These are phyloP conservation scores for Oncorhynchus keta DNA, from an alignment of 2,113 vertebrate species.

Conservation along the genomic window DNA sequence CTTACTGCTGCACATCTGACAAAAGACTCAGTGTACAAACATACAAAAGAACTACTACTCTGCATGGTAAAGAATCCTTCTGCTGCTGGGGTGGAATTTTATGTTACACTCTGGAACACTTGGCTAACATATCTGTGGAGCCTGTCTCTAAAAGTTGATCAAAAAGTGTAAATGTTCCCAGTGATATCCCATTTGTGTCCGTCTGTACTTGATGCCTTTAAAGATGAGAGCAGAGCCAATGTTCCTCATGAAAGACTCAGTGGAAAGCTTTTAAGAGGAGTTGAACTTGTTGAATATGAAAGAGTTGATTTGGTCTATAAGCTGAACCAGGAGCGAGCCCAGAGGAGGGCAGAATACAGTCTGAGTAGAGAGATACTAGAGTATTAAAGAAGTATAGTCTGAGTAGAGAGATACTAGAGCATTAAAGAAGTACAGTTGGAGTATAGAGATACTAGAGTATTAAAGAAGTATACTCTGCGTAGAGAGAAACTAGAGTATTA, in stretches of 20 bases:
- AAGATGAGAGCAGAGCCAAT: slow-evolving; percentile 31
- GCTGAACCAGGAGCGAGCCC: neutral
- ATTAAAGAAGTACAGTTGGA: neutral
- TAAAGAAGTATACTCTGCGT: neutral
- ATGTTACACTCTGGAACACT: neutral
- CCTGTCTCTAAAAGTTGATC: slow-evolving; percentile 13
- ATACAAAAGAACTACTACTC: neutral
- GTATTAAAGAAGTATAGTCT: neutral
- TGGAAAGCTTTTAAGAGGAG: slow-evolving; percentile 40
- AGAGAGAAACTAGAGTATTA: slow-evolving; percentile 1
- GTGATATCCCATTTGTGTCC: slow-evolving; percentile 33
- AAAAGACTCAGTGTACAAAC: slow-evolving; percentile 46
- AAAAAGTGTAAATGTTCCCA: slow-evolving; percentile 35
- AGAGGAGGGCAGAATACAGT: slow-evolving; percentile 1
- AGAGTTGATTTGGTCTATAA: slow-evolving; percentile 16
- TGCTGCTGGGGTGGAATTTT: neutral
- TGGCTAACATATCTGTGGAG: neutral
- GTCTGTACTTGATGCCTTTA: slow-evolving; percentile 7
- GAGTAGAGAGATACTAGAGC: neutral
- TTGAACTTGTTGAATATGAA: slow-evolving; percentile 44
- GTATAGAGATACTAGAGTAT: neutral
- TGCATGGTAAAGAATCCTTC: neutral
- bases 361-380: neutral
- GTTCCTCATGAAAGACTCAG: slow-evolving; percentile 48
- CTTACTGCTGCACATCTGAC: slow-evolving; percentile 48